Evolutionary conservation across 2,113 vertebrate genomes (phyloP).

Genomic region (Scophthalmus maximus): DNA sequence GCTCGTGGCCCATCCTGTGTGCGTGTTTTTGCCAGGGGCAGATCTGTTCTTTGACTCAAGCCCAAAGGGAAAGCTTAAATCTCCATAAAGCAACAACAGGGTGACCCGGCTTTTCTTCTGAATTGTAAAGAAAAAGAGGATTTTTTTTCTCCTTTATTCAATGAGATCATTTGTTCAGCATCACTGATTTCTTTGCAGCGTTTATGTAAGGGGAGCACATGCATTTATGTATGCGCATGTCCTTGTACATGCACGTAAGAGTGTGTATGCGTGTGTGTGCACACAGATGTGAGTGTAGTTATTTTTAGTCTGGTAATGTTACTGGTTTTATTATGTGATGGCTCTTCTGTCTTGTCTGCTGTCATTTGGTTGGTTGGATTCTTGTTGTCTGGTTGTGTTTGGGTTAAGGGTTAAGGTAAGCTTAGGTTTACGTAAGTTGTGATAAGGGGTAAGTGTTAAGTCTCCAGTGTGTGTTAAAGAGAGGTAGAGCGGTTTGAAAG

Average conservation of each 20-base stretch:
- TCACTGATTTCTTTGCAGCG: slow-evolving; percentile 56
- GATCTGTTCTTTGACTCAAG: slow-evolving; percentile 68
- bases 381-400: slow-evolving; percentile 8
- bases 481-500: neutral
- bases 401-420: no score
- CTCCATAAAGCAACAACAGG: slow-evolving; percentile 47
- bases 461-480: neutral
- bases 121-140: slow-evolving; percentile 30
- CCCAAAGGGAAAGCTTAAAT: slow-evolving; percentile 75
- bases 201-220: slow-evolving; percentile 32
- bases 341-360: slow-evolving; percentile 26
- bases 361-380: slow-evolving; percentile 10
- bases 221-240: slow-evolving; percentile 33
- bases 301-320: slow-evolving; percentile 56
- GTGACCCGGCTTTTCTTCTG: slow-evolving; percentile 50
- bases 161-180: slow-evolving; percentile 66
- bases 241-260: neutral
- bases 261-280: neutral
- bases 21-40: slow-evolving; percentile 57
- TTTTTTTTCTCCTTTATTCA: no score
- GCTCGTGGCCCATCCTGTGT: slow-evolving; percentile 34
- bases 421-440: no score
- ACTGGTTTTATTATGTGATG: slow-evolving; percentile 40
- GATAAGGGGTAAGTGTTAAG: no score
- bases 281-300: slow-evolving; percentile 15